Conservation (phyloP, 2,888 invertebrate species). For the Calephelis perditalis region DNA sequence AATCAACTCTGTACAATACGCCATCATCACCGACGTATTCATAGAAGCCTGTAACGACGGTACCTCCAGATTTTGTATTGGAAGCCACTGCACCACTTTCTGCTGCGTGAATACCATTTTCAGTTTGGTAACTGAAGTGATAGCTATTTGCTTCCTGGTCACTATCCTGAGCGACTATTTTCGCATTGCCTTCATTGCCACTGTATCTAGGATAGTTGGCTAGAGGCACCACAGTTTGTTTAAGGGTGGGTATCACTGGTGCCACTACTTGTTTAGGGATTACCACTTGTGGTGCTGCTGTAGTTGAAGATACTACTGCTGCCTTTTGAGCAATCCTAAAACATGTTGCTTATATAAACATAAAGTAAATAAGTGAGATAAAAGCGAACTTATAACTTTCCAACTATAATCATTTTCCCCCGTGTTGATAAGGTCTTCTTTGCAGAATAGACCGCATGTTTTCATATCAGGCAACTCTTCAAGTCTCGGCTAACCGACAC, state of each 20-base stretch:
- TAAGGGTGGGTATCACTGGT: constrained; percentile 25
- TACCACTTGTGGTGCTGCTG: not conserved
- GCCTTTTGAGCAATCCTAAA: constrained; percentile 8
- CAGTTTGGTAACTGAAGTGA: constrained; percentile 80
- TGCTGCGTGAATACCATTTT: constrained; percentile 81
- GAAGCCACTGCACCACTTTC: constrained; percentile 79
- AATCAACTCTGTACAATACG: constrained; percentile 74
- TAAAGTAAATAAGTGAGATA: too few relatives aligned
- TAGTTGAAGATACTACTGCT: not conserved
- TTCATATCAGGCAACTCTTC: too few relatives aligned
- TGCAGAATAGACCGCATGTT: too few relatives aligned
- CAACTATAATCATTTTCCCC: too few relatives aligned
- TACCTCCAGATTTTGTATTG: constrained; percentile 71
- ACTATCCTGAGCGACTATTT: constrained; percentile 74
- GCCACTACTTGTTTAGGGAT: constrained; percentile 39
- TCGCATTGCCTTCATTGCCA: constrained; percentile 68
- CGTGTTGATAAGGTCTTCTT: too few relatives aligned
- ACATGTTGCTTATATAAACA: not conserved
- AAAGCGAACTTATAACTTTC: too few relatives aligned
- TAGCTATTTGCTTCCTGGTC: constrained; percentile 74
- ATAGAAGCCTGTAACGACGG: constrained; percentile 81
- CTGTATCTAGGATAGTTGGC: constrained; percentile 34
- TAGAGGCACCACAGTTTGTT: constrained; percentile 31
- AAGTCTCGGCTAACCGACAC: too few relatives aligned
- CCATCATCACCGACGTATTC: constrained; percentile 83